These are phyloP conservation scores for Sebastiscus tertius DNA, from an alignment of 2,797 vertebrate genomes.

Conservation along the genomic window DNA sequence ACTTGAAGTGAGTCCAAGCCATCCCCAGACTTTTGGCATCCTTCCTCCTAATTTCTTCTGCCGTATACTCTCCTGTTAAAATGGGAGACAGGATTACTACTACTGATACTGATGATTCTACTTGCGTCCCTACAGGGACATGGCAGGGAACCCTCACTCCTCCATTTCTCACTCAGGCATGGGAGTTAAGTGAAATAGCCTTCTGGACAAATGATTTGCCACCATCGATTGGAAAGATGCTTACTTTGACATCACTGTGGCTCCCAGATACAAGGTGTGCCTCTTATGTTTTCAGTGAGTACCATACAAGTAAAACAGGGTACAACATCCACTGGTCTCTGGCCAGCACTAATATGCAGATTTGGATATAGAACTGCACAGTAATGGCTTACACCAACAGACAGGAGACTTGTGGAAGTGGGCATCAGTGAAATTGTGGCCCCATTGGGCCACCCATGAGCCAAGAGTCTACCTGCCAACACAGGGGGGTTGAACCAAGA, in stretches of 20 bases:
- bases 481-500: slow-evolving; percentile 27
- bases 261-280: neutral
- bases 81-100: neutral
- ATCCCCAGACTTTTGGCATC: slow-evolving; percentile 7
- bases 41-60: slow-evolving; percentile 2
- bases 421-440: slow-evolving; percentile 26
- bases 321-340: slow-evolving; percentile 6
- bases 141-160: neutral
- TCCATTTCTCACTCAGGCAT: slow-evolving; percentile 22
- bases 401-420: slow-evolving; percentile 14
- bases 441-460: slow-evolving; percentile 19
- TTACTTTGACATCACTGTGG: slow-evolving; percentile 18
- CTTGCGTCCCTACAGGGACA: slow-evolving; percentile 1
- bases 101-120: neutral
- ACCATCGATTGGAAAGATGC: slow-evolving; percentile 16
- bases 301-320: slow-evolving; percentile 5
- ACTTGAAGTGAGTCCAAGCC: slow-evolving; percentile 13
- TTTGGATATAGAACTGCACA: slow-evolving; percentile 7
- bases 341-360: neutral
- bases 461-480: slow-evolving; percentile 29
- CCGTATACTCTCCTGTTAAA: slow-evolving; percentile 12
- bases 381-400: slow-evolving; percentile 25
- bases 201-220: slow-evolving; percentile 31
- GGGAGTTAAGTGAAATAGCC: slow-evolving; percentile 23
- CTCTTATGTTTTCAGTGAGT: neutral